Percentiles rank a stretch among this genome's conserved stretches.
Evolutionary conservation across 2,888 invertebrate species (phyloP).

Genomic region (Drosophila ustulata): DNA sequence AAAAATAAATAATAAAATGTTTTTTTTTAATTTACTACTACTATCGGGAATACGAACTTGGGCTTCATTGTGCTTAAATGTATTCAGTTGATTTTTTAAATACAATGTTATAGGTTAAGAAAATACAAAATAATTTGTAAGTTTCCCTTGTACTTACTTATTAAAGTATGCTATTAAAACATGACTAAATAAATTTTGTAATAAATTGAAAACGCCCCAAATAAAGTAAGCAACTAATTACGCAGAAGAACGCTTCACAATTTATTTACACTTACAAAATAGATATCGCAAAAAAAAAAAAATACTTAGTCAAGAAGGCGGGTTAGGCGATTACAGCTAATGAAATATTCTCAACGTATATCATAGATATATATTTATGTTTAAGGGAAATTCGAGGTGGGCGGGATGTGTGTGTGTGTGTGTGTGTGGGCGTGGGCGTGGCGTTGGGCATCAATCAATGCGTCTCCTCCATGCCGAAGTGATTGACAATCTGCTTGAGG

Average conservation of each 20-base stretch:
- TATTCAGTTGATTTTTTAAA: too few relatives aligned
- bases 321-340: slow-evolving; percentile 38
- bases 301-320: slow-evolving; percentile 10
- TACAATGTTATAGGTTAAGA: too few relatives aligned
- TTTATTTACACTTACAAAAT: slow-evolving; percentile 56
- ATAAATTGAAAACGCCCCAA: background rate
- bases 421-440: too few relatives aligned
- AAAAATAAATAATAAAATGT: too few relatives aligned
- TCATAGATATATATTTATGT: slow-evolving; percentile 3
- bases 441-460: slow-evolving; percentile 9
- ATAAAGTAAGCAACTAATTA: background rate
- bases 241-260: slow-evolving; percentile 24
- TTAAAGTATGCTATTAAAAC: too few relatives aligned
- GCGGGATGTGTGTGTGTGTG: too few relatives aligned
- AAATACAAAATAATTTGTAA: too few relatives aligned
- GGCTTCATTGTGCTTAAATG: too few relatives aligned
- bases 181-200: background rate
- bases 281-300: slow-evolving; percentile 8
- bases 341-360: slow-evolving; percentile 27
- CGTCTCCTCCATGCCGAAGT: slow-evolving; percentile 73
- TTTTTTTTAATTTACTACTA: too few relatives aligned
- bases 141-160: too few relatives aligned
- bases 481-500: slow-evolving; percentile 84
- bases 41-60: too few relatives aligned
- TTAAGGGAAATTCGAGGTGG: slow-evolving; percentile 1